These are phyloP conservation scores for Spialia ferax DNA, from an alignment of 2,888 invertebrate species.

Conservation along the genomic window DNA sequence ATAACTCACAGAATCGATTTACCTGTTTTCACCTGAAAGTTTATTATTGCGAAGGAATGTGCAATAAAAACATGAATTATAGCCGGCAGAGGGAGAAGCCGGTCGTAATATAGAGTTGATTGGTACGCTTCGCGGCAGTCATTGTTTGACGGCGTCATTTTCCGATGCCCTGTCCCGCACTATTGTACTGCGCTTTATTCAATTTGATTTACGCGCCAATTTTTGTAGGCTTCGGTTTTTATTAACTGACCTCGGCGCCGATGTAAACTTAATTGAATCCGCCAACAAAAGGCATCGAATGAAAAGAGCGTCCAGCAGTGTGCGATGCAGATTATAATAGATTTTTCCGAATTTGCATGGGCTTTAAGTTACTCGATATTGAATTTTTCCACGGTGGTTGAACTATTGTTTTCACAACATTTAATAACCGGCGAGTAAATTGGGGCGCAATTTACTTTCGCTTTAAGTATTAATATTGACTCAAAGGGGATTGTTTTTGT, in stretches of 20 bases:
- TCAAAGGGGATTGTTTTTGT: not conserved
- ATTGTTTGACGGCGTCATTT: conserved; percentile 73
- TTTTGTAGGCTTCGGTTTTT: conserved; percentile 85
- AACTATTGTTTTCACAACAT: conserved; percentile 66
- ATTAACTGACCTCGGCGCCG: conserved; percentile 85
- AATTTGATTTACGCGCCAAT: conserved; percentile 85
- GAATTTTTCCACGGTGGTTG: conserved; percentile 74
- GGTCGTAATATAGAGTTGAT: conserved; percentile 55
- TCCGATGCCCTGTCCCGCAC: conserved; percentile 64
- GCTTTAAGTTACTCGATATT: conserved; percentile 79
- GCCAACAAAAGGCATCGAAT: conserved; percentile 83
- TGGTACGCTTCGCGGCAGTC: conserved; percentile 52
- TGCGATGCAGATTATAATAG: conserved; percentile 85
- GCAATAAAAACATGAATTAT: conserved; percentile 38
- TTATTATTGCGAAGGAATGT: conserved; percentile 33
- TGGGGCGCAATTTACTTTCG: conserved; percentile 45
- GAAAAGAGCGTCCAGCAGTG: conserved; percentile 84
- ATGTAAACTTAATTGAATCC: conserved; percentile 86
- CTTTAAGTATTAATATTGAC: conserved; percentile 29
- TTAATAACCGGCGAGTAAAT: conserved; percentile 53
- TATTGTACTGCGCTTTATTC: conserved; percentile 82
- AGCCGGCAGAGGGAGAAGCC: conserved; percentile 29
- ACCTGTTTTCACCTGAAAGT: conserved; percentile 10
- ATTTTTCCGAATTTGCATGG: conserved; percentile 82
- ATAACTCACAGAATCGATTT: not conserved